Percentiles rank a stretch among this genome's conserved stretches.
Evolutionary conservation across 1,140 invertebrate species (phyloP).

Genomic region (Mylabris phalerata): DNA sequence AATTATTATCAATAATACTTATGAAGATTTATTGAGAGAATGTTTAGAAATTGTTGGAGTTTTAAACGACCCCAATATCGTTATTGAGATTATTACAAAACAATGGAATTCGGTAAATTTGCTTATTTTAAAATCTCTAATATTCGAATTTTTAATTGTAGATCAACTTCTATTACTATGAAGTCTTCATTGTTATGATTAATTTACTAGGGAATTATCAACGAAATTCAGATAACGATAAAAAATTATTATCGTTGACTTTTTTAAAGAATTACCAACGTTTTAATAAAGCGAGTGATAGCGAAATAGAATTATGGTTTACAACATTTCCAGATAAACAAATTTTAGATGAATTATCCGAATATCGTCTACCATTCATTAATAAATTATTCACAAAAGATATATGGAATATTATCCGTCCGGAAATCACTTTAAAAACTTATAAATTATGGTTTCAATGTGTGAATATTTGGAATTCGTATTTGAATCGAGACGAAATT

Average conservation of each 20-base stretch:
- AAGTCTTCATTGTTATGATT: slow-evolving; percentile 32
- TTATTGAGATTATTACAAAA: slow-evolving; percentile 1
- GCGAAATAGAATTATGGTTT: slow-evolving; percentile 34
- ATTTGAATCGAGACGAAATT: slow-evolving; percentile 32
- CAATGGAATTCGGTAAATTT: slow-evolving; percentile 19
- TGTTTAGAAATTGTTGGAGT: slow-evolving; percentile 20
- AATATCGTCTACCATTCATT: slow-evolving; percentile 31
- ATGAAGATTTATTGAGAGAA: slow-evolving; percentile 15
- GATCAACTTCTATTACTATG: slow-evolving; percentile 37
- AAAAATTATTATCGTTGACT: slow-evolving; percentile 13
- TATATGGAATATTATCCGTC: slow-evolving; percentile 36
- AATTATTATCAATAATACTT: slow-evolving; percentile 19
- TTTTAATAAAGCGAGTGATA: slow-evolving; percentile 21
- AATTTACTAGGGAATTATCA: slow-evolving; percentile 11
- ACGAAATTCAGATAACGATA: neutral
- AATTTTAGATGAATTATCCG: slow-evolving; percentile 29
- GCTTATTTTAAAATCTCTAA: too few relatives aligned
- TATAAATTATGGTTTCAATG: slow-evolving; percentile 34
- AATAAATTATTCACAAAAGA: slow-evolving; percentile 27
- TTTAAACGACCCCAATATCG: slow-evolving; percentile 17
- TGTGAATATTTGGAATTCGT: slow-evolving; percentile 17
- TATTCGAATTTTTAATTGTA: too few relatives aligned
- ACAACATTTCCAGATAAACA: slow-evolving; percentile 23
- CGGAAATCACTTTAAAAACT: slow-evolving; percentile 35
- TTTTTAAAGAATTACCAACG: slow-evolving; percentile 32